These are phyloP conservation scores for Chouioia cunea DNA, from an alignment of 2,888 invertebrate genomes.

Conservation along the genomic window DNA sequence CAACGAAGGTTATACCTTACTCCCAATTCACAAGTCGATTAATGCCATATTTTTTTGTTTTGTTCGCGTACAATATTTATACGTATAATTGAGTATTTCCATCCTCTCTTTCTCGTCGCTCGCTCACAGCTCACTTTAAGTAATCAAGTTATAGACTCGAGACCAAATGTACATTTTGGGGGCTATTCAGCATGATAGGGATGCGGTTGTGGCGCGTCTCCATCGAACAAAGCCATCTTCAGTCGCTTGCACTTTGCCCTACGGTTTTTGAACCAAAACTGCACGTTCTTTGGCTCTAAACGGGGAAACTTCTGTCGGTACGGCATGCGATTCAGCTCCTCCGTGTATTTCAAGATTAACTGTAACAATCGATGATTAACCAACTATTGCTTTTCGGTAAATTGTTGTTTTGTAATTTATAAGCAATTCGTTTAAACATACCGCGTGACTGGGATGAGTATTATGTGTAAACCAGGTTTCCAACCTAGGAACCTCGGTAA, in stretches of 20 bases:
- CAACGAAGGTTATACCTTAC: conserved; percentile 57
- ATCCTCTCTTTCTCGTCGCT: neutral
- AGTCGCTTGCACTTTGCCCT: conserved; percentile 98
- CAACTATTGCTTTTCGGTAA: neutral
- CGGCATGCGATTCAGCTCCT: conserved; percentile 95
- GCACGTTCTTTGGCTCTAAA: conserved; percentile 98
- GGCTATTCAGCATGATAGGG: conserved; percentile 66
- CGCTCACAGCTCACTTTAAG: neutral
- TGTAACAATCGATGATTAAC: conserved; percentile 62
- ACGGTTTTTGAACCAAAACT: conserved; percentile 99
- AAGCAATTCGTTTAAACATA: conserved; percentile 46
- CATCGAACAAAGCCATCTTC: conserved; percentile 90
- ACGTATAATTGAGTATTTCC: conserved; percentile 21
- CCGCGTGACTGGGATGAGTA: conserved; percentile 95
- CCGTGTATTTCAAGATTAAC: conserved; percentile 96
- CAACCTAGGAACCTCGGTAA: conserved; percentile 94
- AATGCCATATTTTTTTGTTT: conserved; percentile 1
- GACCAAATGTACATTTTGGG: conserved; percentile 28
- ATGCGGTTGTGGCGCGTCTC: conserved; percentile 73
- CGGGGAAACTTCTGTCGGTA: conserved; percentile 98
- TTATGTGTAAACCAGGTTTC: conserved; percentile 98
- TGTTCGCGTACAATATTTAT: conserved; percentile 2
- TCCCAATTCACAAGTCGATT: conserved; percentile 10
- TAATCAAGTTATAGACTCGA: neutral
- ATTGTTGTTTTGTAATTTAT: neutral